Evolutionary conservation across 1,140 invertebrate genomes (phyloP).

Genomic region (Philotrypesis tridentata): DNA sequence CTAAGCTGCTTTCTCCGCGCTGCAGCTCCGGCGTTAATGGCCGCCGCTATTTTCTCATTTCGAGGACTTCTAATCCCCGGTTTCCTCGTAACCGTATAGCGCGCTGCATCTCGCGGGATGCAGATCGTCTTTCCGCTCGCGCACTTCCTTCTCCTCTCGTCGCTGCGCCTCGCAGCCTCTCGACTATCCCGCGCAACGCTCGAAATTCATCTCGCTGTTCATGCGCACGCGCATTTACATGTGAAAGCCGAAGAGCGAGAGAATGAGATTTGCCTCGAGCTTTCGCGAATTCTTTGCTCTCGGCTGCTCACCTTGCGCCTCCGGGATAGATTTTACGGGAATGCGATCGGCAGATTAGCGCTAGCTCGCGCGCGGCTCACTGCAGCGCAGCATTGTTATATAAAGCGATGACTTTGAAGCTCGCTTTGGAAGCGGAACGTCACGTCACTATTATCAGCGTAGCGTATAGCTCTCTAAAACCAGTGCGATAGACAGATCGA

Average conservation of each 20-base stretch:
- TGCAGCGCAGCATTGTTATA: too few relatives aligned
- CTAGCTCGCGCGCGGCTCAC: too few relatives aligned
- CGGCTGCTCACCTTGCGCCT: neutral
- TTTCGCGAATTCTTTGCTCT: conserved; percentile 20
- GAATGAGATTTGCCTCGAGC: conserved; percentile 40
- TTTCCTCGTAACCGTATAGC: conserved; percentile 38
- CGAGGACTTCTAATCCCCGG: conserved; percentile 39
- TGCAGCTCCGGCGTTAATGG: conserved; percentile 22
- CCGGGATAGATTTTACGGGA: neutral
- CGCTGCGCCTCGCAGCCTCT: too few relatives aligned
- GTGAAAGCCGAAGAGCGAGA: conserved; percentile 41
- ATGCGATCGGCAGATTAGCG: conserved; percentile 19
- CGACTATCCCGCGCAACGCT: conserved; percentile 22
- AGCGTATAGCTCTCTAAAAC: neutral
- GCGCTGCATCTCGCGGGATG: neutral
- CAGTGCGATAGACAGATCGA: neutral
- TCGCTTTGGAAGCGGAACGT: too few relatives aligned
- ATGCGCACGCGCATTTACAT: conserved; percentile 20
- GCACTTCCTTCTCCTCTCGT: conserved; percentile 41
- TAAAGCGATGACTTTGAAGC: too few relatives aligned
- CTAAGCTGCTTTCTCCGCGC: conserved; percentile 26
- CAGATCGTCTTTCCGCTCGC: conserved; percentile 38
- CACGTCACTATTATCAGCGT: too few relatives aligned
- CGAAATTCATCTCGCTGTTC: conserved; percentile 30
- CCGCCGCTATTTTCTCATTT: conserved; percentile 41